phyloP scores from a whole-genome alignment of 2,797 vertebrate species.

The Mico argentatus region DNA sequence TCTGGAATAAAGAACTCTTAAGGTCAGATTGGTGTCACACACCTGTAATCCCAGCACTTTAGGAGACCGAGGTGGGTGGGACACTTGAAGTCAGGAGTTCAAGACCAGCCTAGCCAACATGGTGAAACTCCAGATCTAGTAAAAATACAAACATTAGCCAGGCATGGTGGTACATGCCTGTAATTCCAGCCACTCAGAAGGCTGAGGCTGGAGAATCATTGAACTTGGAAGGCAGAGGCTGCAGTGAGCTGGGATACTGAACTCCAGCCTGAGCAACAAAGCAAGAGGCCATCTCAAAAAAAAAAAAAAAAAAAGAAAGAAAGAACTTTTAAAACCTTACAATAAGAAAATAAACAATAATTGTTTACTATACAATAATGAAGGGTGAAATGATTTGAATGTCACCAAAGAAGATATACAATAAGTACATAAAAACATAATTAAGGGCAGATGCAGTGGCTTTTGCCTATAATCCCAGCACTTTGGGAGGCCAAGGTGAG shows the following conservation, averaged over 20 bases:
- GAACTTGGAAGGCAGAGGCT: neutral
- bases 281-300: neutral
- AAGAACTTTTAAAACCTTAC: neutral
- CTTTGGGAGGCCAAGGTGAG: neutral
- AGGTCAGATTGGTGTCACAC: no score
- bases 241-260: neutral
- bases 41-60: neutral
- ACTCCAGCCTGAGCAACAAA: neutral
- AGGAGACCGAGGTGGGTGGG: neutral
- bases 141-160: neutral
- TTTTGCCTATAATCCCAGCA: neutral
- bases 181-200: neutral
- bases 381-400: neutral
- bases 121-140: neutral
- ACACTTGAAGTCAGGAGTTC: neutral
- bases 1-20: neutral
- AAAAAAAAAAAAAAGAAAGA: neutral
- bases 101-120: neutral
- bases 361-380: neutral
- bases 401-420: slow-evolving; percentile 17
- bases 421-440: neutral
- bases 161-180: neutral
- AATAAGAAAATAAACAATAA: slow-evolving; percentile 11
- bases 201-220: neutral
- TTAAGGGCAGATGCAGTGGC: neutral